A percentile compares a stretch with the other conserved stretches of the same genome.
Evolutionary conservation across 64 coral and sea anemone species (phyloP).

Genomic region (Porites australiensis): DNA sequence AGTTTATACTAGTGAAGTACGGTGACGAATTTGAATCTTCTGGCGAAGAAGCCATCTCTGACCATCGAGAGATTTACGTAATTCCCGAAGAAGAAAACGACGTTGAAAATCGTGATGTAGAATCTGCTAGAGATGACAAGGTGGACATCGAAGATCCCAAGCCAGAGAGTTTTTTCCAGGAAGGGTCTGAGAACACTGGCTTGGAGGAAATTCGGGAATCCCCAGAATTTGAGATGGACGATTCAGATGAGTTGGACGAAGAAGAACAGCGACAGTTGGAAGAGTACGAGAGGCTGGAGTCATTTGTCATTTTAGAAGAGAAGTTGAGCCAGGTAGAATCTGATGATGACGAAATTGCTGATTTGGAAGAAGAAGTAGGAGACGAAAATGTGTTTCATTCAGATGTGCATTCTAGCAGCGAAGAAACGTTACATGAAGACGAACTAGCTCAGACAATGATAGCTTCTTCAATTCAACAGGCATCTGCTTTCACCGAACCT

Average conservation of each 20-base stretch:
- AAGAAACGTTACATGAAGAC: slow-evolving; percentile 63
- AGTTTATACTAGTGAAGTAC: slow-evolving; percentile 90
- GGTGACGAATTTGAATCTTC: slow-evolving; percentile 80
- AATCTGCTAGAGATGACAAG: not conserved
- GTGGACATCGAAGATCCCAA: slow-evolving; percentile 30
- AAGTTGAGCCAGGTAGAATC: slow-evolving; percentile 95
- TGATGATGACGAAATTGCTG: slow-evolving; percentile 75
- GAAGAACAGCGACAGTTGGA: slow-evolving; percentile 78
- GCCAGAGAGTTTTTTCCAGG: slow-evolving; percentile 10
- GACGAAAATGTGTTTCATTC: slow-evolving; percentile 49
- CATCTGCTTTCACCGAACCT: not conserved
- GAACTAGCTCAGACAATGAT: slow-evolving; percentile 57
- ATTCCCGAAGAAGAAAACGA: slow-evolving; percentile 89
- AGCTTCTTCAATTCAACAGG: slow-evolving; percentile 23
- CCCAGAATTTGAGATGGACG: slow-evolving; percentile 55
- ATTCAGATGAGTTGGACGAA: slow-evolving; percentile 60
- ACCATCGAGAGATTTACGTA: slow-evolving; percentile 93
- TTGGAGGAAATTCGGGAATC: slow-evolving; percentile 77
- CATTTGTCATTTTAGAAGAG: slow-evolving; percentile 93
- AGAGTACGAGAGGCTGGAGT: slow-evolving; percentile 93
- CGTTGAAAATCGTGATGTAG: slow-evolving; percentile 18
- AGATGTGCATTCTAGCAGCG: slow-evolving; percentile 46
- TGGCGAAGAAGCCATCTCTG: slow-evolving; percentile 79
- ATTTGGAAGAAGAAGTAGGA: slow-evolving; percentile 22
- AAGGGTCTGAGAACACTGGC: slow-evolving; percentile 50